Evolutionary conservation across 2,888 invertebrate genomes (phyloP).

Genomic region (Serrognathus titanus): DNA sequence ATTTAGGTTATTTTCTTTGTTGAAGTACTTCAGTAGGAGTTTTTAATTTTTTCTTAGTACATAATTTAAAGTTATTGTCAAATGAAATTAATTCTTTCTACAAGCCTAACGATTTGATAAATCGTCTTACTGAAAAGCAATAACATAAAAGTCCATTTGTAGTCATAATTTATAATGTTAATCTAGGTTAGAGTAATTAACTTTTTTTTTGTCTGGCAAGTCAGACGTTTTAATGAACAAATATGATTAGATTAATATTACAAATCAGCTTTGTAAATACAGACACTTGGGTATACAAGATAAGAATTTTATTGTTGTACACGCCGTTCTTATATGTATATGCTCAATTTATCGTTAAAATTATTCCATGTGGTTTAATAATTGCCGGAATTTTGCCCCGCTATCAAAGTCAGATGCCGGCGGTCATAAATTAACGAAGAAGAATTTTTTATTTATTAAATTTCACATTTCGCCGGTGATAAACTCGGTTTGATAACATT

Average conservation of each 20-base stretch:
- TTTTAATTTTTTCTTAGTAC: no score
- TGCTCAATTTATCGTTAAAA: background rate
- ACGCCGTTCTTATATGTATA: background rate
- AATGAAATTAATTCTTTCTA: no score
- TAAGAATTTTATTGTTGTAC: background rate
- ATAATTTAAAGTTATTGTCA: no score
- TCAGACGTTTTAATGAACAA: conserved; percentile 2
- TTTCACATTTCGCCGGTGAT: background rate
- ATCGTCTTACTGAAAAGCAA: no score
- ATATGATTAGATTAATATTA: conserved; percentile 1
- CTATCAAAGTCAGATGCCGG: no score
- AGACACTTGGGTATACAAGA: background rate
- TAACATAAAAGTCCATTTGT: no score
- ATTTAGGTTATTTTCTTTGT: no score
- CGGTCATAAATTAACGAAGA: no score
- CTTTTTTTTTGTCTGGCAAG: background rate
- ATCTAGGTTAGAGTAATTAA: background rate
- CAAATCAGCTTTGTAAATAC: conserved; percentile 3
- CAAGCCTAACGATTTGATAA: no score
- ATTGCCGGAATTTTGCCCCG: background rate
- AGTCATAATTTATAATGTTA: background rate
- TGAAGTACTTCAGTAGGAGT: no score
- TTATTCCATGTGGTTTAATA: background rate
- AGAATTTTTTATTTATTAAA: background rate
- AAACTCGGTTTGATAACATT: background rate